Evolutionary conservation across 1,140 invertebrate genomes (phyloP).

Genomic region (Euura saliciscinereae): DNA sequence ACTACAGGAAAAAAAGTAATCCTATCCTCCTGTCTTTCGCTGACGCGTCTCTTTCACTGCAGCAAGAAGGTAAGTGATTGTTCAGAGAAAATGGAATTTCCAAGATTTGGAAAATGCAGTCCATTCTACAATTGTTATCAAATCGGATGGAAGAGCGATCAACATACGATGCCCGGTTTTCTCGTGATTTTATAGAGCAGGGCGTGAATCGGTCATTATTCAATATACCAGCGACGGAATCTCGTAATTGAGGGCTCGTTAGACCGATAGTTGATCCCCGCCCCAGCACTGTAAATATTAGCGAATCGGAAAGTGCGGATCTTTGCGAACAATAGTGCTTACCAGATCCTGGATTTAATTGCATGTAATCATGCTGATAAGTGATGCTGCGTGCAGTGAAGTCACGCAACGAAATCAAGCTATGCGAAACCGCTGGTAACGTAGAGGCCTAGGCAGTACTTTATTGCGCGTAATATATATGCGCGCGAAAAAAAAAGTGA

Average conservation of each 20-base stretch:
- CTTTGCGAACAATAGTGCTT: neutral
- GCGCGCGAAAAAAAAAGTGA: neutral
- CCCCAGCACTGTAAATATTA: neutral
- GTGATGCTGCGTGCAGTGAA: constrained; percentile 2
- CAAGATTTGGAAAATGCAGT: too few species aligned
- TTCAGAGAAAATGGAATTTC: too few species aligned
- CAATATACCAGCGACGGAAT: neutral
- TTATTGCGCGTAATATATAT: neutral
- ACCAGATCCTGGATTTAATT: neutral
- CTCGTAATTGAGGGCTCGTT: neutral
- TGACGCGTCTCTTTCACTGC: too few species aligned
- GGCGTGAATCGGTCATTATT: neutral
- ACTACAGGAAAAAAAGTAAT: too few species aligned
- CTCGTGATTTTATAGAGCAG: neutral
- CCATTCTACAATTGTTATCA: too few species aligned
- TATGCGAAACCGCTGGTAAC: neutral
- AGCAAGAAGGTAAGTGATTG: too few species aligned
- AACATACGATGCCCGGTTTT: neutral
- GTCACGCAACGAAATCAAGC: neutral
- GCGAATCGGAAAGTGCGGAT: neutral
- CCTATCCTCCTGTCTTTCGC: too few species aligned
- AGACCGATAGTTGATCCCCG: neutral
- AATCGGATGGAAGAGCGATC: too few species aligned
- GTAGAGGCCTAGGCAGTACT: neutral
- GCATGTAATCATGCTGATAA: constrained; percentile 7